Base-by-base conservation (phyloP, 2,888 invertebrate species). In the Drosophila engyochracea region DNA sequence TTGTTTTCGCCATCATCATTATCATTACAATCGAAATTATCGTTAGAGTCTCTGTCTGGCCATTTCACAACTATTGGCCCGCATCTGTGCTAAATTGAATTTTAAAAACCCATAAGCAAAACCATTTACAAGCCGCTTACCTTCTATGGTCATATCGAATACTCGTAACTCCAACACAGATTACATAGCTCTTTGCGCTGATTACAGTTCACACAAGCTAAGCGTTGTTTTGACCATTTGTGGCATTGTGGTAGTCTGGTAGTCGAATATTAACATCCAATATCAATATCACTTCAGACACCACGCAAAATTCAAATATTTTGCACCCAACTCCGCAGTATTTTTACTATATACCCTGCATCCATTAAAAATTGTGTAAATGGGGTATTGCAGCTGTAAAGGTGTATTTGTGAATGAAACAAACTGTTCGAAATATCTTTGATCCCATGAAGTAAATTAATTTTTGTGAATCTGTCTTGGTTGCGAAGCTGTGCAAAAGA, bases 1-100 rank as follows among this genome's bases (percentile, higher is more conserved):
- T 25, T 6, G 14, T 25, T 67, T 49, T 55, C 25, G 59, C 52
- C 47, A 72, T 70, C 60, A 58, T 31, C 44, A 72, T 71, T 55
- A 76, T 69, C 53, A 86, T 76, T 59, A 80, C 35, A 33, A 65
- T 73, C n/a, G 84, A 30, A 61, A 78, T 71, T 55, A 78, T 61
- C 63, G 70, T 77, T 74, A 75, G 73, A 30, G 28, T 57, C 31
- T 52, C 10, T 10, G 30, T 31, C 52, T 33, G 31, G 33, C 14
- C 41, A 58, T 70, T 70, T 52, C 41, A 44, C 37, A 35, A 30
- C 62, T 39, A 35, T 41, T 55, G 31, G 53, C 70, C 76, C 70
- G 75, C 75, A 79, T 79, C 59, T 66, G 68, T 54, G 82, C 72
- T 69, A 82, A 82, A 87, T 83, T 83, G 76, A 83, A 86, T 65